Conservation (phyloP, 2,888 invertebrate genomes). For the Beris morrisii region DNA sequence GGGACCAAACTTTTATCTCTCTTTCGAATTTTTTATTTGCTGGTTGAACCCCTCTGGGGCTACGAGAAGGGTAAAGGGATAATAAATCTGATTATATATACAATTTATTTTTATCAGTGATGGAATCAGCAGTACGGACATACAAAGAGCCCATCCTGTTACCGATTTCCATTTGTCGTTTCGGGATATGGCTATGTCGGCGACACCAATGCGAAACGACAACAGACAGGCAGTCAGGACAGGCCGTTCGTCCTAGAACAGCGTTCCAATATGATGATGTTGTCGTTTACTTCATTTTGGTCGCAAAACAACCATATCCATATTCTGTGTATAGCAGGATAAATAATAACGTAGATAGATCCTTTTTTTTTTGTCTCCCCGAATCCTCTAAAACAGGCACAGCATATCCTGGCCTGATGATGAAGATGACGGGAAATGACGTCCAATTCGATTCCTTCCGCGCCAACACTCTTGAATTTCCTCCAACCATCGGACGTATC, state of each 20-base stretch:
- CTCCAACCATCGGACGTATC: conserved; percentile 42
- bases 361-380: not conserved
- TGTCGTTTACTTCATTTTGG: conserved; percentile 32
- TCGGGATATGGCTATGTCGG: conserved; percentile 2
- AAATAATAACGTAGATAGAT: conserved; percentile 1
- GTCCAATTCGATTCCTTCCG: conserved; percentile 56
- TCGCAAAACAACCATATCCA: not conserved
- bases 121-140: conserved; percentile 39
- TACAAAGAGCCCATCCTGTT: conserved; percentile 33
- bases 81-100: conserved; percentile 42
- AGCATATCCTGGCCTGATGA: not conserved
- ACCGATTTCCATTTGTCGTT: conserved; percentile 34
- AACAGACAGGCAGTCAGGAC: conserved; percentile 20
- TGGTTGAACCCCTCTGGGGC: conserved; percentile 3
- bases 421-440: conserved; percentile 39
- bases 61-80: conserved; percentile 34
- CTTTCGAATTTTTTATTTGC: conserved; percentile 9
- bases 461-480: conserved; percentile 55
- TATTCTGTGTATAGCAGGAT: not conserved
- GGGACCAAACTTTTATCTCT: conserved; percentile 4
- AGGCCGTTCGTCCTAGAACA: conserved; percentile 19
- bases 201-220: conserved; percentile 18
- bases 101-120: conserved; percentile 42
- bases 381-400: not conserved
- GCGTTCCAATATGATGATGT: conserved; percentile 30